Evolutionary conservation across 2,888 invertebrate species (phyloP).

Genomic region (Vanessa cardui): DNA sequence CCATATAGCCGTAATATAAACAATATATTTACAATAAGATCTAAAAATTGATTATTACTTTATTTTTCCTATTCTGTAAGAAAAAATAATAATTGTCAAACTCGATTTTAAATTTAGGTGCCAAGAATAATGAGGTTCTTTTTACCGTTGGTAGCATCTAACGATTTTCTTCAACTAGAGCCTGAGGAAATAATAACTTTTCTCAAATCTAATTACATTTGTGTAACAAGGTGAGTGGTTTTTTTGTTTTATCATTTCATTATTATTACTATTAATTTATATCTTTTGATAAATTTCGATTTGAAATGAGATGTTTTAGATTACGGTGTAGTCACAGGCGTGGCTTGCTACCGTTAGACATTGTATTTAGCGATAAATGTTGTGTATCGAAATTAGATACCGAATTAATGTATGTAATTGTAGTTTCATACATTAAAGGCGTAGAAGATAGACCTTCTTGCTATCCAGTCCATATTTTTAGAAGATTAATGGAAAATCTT

Average conservation of each 20-base stretch:
- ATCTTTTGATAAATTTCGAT: constrained; percentile 4
- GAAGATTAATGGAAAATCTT: too few relatives aligned
- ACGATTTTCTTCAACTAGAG: constrained; percentile 86
- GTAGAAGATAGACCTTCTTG: too few relatives aligned
- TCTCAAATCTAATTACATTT: constrained; percentile 87
- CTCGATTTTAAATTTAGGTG: constrained; percentile 59
- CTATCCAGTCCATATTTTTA: too few relatives aligned
- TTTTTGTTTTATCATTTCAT: neutral
- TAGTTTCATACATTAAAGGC: too few relatives aligned
- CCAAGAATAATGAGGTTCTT: constrained; percentile 90
- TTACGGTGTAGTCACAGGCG: neutral
- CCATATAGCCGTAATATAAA: too few relatives aligned
- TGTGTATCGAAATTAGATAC: too few relatives aligned
- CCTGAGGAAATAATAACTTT: constrained; percentile 86
- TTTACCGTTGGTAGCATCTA: constrained; percentile 88
- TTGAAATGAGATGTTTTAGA: neutral
- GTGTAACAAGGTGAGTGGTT: constrained; percentile 85
- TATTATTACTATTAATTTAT: too few relatives aligned
- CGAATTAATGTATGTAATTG: too few relatives aligned
- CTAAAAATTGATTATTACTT: too few relatives aligned
- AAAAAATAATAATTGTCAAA: too few relatives aligned
- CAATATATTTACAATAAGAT: too few relatives aligned
- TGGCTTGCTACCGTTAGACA: neutral
- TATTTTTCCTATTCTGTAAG: too few relatives aligned
- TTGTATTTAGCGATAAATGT: neutral